phyloP scores from a whole-genome alignment of 1,140 invertebrate species.

The Dinoponera quadriceps region DNA sequence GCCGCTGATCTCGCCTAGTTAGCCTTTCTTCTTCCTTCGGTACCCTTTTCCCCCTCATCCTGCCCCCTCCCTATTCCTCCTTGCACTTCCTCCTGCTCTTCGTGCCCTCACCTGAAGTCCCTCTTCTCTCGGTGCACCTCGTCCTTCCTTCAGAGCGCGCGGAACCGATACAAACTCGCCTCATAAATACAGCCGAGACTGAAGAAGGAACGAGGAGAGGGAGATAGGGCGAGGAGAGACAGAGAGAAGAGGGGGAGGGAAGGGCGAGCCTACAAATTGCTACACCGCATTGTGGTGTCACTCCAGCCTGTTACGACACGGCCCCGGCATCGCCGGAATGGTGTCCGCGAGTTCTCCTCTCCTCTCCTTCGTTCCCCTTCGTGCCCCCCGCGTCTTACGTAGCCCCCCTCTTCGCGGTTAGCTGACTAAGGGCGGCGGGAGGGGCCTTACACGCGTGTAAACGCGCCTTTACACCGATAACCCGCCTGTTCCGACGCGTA shows the following conservation, averaged over 20 bases:
- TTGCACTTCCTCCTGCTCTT: background rate
- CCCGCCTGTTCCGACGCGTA: constrained; percentile 60
- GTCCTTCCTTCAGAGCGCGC: constrained; percentile 63
- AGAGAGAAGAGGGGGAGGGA: constrained; percentile 47
- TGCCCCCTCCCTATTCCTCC: background rate
- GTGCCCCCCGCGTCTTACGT: background rate
- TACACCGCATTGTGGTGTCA: constrained; percentile 86
- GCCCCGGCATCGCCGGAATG: constrained; percentile 85
- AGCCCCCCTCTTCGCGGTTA: constrained; percentile 59
- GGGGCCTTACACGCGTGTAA: constrained; percentile 76
- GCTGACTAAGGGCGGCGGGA: constrained; percentile 69
- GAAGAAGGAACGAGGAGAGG: constrained; percentile 17
- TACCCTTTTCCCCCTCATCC: constrained; percentile 4
- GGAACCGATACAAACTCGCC: constrained; percentile 69
- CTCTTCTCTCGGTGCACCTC: constrained; percentile 48
- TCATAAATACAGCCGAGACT: constrained; percentile 57
- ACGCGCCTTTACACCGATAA: constrained; percentile 77
- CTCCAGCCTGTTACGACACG: constrained; percentile 84
- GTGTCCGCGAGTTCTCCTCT: constrained; percentile 80
- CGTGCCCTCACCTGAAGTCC: constrained; percentile 40
- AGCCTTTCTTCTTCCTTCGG: constrained; percentile 71
- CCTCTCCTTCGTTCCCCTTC: constrained; percentile 62
- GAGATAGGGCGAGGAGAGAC: constrained; percentile 10
- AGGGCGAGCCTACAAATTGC: constrained; percentile 84
- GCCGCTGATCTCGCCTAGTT: constrained; percentile 82